Base-by-base conservation (phyloP, 2,888 invertebrate species). In the Lasioglossum morio region DNA sequence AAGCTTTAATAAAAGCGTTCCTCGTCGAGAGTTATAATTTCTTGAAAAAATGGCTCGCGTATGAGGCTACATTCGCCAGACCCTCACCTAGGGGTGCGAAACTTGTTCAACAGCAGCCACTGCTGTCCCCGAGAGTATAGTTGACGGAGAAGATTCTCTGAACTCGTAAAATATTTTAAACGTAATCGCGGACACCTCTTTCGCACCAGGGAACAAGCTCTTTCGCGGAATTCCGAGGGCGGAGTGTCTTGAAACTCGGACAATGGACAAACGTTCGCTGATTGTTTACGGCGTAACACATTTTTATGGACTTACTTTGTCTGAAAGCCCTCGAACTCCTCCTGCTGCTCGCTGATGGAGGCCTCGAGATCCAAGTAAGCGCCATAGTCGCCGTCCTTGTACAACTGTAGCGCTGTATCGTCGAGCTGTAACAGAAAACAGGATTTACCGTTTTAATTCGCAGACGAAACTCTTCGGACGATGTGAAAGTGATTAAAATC, bases 321-420 rank as follows among this genome's bases (percentile, higher is more conserved):
- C 95, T 98, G 98, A 94, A 99, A 98, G 90, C 98, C 98, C 95
- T 99, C 99, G 94, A 99, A 97, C 95, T 99, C 99, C 94, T 99
- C 99, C 90, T 98, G 97, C 95, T 99, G 99, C 95, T 99, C 99
- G 92, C 98, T 98, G 93, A 99, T 97, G 85, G 99, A 98, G 80
- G 99, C 98, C 95, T 99, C 99, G 95, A 99, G 96, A 96, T 99
- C 99, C 96, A 99, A 96, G 96, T 99, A 99, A 81, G 98, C 98
- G 78, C 99, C 99, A 95, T 98, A 99, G 96, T 99, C 99, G 85
- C 99, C 99, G 96, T 99, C 98, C 96, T 98, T 98, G 96, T 99
- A 99, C 89, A 99, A 97, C 96, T 99, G 99, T 88, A 99, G 97
- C 46, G 99, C 98, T 86, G 99, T 98, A 96, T 99, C 99, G 95